These are phyloP conservation scores for Diorhabda elongata DNA, from an alignment of 1,140 invertebrate genomes.

Conservation along the genomic window DNA sequence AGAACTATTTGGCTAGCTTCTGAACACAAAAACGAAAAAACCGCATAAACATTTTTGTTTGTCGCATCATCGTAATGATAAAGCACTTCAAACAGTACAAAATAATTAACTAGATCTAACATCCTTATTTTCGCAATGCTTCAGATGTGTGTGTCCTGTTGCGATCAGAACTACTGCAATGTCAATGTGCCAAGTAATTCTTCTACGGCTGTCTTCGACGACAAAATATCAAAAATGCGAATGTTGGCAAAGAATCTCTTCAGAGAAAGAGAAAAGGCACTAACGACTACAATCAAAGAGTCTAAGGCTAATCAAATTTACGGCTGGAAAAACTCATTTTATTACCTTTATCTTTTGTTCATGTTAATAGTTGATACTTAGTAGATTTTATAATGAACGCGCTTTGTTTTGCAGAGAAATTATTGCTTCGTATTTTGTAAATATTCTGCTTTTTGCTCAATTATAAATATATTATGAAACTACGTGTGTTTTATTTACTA, in stretches of 20 bases:
- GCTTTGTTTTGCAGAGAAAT: not conserved
- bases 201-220: constrained; percentile 53
- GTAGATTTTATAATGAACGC: not conserved
- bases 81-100: too few relatives aligned
- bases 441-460: constrained; percentile 2
- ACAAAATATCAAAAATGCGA: constrained; percentile 46
- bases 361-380: constrained; percentile 6
- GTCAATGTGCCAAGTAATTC: constrained; percentile 59
- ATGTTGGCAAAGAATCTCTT: constrained; percentile 46
- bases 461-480: not conserved
- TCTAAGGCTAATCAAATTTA: constrained; percentile 21
- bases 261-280: constrained; percentile 42
- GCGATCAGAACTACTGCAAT: constrained; percentile 64
- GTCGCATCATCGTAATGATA: too few relatives aligned
- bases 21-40: too few relatives aligned
- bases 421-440: constrained; percentile 2
- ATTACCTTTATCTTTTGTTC: constrained; percentile 1
- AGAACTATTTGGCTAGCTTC: too few relatives aligned
- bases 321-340: constrained; percentile 8
- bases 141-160: constrained; percentile 63
- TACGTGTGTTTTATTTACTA: too few relatives aligned
- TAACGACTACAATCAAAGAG: constrained; percentile 43
- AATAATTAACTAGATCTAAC: too few relatives aligned
- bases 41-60: too few relatives aligned
- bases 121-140: constrained; percentile 27